Conservation (phyloP, 37 sponge, comb jelly and placozoan species). For the Lycopodina hypogea region DNA sequence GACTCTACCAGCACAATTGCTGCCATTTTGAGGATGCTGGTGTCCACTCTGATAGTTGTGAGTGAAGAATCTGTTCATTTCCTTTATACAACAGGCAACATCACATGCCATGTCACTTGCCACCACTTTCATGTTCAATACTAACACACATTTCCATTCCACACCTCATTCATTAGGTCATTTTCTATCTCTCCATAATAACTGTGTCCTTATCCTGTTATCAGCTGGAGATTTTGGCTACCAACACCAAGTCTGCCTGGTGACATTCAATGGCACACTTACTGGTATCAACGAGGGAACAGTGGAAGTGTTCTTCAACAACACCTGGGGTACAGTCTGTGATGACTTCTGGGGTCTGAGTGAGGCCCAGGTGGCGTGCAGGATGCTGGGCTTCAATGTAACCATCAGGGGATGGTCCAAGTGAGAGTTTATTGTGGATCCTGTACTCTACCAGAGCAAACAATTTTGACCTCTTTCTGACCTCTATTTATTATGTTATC, state of each 20-base stretch:
- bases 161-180: no score
- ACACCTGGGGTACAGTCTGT: no score
- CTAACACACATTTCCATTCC: not conserved
- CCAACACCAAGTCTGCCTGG: slow-evolving; percentile 10
- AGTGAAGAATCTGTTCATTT: no score
- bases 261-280: not conserved
- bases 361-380: slow-evolving; percentile 38
- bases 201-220: not conserved
- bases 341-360: slow-evolving; percentile 24
- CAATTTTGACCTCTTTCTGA: no score
- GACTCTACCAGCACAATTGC: slow-evolving; percentile 40
- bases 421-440: no score
- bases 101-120: no score
- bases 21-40: slow-evolving; percentile 42
- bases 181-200: no score
- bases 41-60: slow-evolving; percentile 21
- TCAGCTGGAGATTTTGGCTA: not conserved
- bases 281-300: slow-evolving; percentile 26
- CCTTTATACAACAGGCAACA: no score
- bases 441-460: no score
- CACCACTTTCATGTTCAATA: no score
- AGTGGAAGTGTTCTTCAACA: slow-evolving; percentile 25
- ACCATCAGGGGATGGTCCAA: slow-evolving; percentile 17
- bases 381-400: slow-evolving; percentile 29
- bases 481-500: no score